phyloP scores from a whole-genome alignment of 2,888 invertebrate species.

The Ceraclea dissimilis region DNA sequence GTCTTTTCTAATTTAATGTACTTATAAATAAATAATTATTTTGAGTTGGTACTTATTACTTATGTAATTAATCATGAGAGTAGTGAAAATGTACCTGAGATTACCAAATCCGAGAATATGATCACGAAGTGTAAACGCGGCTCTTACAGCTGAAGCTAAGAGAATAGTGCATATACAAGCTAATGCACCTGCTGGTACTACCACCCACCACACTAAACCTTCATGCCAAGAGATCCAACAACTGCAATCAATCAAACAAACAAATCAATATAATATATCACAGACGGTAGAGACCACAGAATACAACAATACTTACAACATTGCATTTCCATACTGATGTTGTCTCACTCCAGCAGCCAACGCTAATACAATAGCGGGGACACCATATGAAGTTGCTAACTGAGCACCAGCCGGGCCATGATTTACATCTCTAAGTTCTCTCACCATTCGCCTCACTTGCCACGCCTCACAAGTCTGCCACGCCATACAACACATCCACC shows the following conservation, averaged over 20 bases:
- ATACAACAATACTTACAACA: constrained; percentile 82
- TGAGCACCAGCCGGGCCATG: constrained; percentile 91
- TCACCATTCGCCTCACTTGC: constrained; percentile 88
- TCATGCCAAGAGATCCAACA: constrained; percentile 95
- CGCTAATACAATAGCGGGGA: constrained; percentile 86
- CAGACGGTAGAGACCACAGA: too few species aligned
- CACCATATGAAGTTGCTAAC: constrained; percentile 85
- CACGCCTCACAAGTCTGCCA: constrained; percentile 91
- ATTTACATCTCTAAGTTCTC: constrained; percentile 93
- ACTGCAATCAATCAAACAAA: constrained; percentile 39
- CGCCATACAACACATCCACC: constrained; percentile 83
- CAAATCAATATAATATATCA: too few species aligned
- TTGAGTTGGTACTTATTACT: too few species aligned
- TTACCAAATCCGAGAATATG: constrained; percentile 84
- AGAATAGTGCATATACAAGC: constrained; percentile 72
- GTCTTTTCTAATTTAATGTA: too few species aligned
- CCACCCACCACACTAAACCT: constrained; percentile 91
- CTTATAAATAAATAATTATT: too few species aligned
- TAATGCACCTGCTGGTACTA: constrained; percentile 79
- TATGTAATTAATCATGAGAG: too few species aligned
- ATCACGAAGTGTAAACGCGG: constrained; percentile 85
- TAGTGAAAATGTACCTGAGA: constrained; percentile 57
- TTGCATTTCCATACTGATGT: constrained; percentile 89
- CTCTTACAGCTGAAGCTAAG: constrained; percentile 77
- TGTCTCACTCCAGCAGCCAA: constrained; percentile 87